Conservation (phyloP, 2,797 vertebrate genomes). For the Sebastes taczanowskii region DNA sequence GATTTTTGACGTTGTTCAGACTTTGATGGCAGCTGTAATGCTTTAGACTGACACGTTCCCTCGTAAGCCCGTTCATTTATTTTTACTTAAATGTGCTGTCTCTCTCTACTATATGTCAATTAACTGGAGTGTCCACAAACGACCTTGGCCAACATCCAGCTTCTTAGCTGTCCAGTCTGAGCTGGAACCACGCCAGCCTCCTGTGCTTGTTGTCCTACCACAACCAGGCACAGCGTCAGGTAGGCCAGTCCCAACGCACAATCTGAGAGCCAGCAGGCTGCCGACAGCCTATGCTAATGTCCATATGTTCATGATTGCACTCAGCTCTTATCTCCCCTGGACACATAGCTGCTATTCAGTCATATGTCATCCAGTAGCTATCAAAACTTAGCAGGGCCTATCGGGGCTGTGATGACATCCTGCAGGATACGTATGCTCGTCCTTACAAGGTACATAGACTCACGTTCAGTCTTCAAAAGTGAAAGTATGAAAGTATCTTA, state of each 20-base stretch:
- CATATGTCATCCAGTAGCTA: constrained; percentile 49
- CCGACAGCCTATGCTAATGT: constrained; percentile 72
- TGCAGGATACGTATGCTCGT: not conserved
- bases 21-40: not conserved
- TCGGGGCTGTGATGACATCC: constrained; percentile 14
- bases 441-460: constrained; percentile 6
- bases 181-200: constrained; percentile 50
- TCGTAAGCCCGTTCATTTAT: constrained; percentile 7
- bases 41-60: not conserved
- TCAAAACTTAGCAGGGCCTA: constrained; percentile 39
- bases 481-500: not conserved
- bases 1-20: not conserved
- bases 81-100: constrained; percentile 48
- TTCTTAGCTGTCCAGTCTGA: constrained; percentile 42
- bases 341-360: constrained; percentile 51
- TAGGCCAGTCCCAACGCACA: constrained; percentile 54
- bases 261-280: constrained; percentile 57
- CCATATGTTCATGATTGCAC: constrained; percentile 67
- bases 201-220: constrained; percentile 52
- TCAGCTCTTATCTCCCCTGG: constrained; percentile 39
- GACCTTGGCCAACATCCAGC: constrained; percentile 70
- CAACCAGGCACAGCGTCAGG: constrained; percentile 44
- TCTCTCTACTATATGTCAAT: constrained; percentile 51
- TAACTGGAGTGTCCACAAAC: constrained; percentile 67
- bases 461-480: not conserved